These are phyloP conservation scores for Argynnis bischoffii DNA, from an alignment of 2,888 invertebrate species.

Conservation along the genomic window DNA sequence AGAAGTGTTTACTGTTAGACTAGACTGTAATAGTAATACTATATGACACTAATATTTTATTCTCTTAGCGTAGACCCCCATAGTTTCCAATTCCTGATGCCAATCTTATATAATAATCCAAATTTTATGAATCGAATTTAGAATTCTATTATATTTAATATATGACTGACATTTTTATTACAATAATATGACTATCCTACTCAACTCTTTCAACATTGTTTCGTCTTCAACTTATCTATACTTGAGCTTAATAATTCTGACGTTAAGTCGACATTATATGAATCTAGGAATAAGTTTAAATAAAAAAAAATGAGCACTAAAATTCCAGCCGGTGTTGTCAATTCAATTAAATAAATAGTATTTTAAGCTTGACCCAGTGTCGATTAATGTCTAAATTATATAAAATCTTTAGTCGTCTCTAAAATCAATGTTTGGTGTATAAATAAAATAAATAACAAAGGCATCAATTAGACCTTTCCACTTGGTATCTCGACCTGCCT, in stretches of 20 bases:
- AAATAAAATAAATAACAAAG: too few species aligned
- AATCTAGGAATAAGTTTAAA: not conserved
- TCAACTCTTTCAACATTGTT: too few species aligned
- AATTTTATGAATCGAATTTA: too few species aligned
- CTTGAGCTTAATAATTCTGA: too few species aligned
- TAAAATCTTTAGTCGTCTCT: too few species aligned
- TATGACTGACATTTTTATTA: too few species aligned
- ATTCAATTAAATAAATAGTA: conserved; percentile 4
- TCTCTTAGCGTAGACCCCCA: conserved; percentile 18
- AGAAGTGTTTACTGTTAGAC: conserved; percentile 21
- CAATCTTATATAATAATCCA: conserved; percentile 18
- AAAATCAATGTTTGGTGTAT: too few species aligned
- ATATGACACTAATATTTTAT: conserved; percentile 19
- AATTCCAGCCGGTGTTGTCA: conserved; percentile 19
- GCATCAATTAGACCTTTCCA: too few species aligned
- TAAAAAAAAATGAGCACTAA: not conserved
- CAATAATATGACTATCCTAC: too few species aligned
- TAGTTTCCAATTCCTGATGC: conserved; percentile 31
- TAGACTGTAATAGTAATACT: conserved; percentile 18
- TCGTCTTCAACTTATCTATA: too few species aligned
- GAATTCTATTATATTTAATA: too few species aligned
- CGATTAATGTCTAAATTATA: not conserved
- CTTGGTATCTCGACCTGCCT: too few species aligned
- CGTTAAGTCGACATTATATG: not conserved
- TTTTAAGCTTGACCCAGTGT: not conserved